A percentile compares a stretch with the other conserved stretches of the same genome.
phyloP scores from a whole-genome alignment of 2,113 vertebrate species.

The Chinchilla lanigera region DNA sequence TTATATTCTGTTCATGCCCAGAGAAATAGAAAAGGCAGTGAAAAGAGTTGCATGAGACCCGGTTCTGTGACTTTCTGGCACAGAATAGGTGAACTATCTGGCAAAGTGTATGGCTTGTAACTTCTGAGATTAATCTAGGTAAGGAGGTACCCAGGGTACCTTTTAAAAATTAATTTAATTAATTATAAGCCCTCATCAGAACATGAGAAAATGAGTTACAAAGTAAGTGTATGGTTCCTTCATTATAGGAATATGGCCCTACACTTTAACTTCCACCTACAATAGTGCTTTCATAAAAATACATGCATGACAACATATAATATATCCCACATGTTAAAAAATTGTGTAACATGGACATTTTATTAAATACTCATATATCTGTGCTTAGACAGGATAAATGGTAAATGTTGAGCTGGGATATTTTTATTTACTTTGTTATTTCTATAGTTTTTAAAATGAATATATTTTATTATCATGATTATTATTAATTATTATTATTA shows the following conservation, averaged over 20 bases:
- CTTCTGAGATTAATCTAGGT: constrained; percentile 44
- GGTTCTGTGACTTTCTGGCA: background rate
- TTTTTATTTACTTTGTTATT: constrained; percentile 53
- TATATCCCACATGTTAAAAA: background rate
- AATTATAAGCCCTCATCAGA: constrained; percentile 8
- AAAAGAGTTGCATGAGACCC: background rate
- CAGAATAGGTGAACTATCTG: background rate
- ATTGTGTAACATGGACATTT: background rate
- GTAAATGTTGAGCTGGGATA: background rate
- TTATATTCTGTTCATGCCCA: background rate
- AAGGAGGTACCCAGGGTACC: constrained; percentile 17
- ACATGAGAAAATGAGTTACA: background rate
- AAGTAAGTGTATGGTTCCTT: background rate
- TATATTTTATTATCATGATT: background rate
- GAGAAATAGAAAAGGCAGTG: background rate
- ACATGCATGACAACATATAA: background rate
- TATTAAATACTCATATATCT: background rate
- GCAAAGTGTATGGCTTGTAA: background rate
- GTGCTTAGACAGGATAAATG: background rate
- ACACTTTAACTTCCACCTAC: background rate
- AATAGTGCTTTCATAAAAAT: background rate
- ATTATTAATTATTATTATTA: too few relatives aligned
- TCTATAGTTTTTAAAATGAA: constrained; percentile 33
- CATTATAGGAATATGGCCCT: background rate
- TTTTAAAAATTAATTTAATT: constrained; percentile 47